A percentile compares a stretch with the other conserved stretches of the same genome.
Evolutionary conservation across 1,140 invertebrate species (phyloP).

Genomic region (Caenorhabditis latens): DNA sequence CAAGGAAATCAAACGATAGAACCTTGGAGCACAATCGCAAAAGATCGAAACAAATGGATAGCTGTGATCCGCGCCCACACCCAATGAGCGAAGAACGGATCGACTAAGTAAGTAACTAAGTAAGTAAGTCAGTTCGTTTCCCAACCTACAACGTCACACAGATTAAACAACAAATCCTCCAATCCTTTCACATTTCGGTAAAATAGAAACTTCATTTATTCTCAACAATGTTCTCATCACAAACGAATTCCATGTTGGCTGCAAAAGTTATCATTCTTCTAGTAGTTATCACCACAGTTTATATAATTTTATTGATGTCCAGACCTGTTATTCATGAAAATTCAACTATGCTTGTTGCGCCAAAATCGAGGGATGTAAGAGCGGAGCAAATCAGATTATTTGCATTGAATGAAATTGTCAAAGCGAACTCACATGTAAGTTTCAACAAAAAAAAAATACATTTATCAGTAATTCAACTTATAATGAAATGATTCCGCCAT

Average conservation of each 20-base stretch:
- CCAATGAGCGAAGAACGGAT: too few species aligned
- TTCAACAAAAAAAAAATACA: background rate
- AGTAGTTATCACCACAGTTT: background rate
- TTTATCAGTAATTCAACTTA: too few species aligned
- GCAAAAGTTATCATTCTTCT: background rate
- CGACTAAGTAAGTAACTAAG: too few species aligned
- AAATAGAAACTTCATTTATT: background rate
- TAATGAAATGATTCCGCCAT: too few species aligned
- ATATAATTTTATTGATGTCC: background rate
- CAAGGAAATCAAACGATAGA: too few species aligned
- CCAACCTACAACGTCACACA: background rate
- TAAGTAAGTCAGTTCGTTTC: background rate
- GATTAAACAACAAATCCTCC: slow-evolving; percentile 8
- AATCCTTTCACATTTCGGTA: slow-evolving; percentile 4
- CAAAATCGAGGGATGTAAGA: background rate
- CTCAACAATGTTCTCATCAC: background rate
- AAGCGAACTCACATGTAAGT: slow-evolving; percentile 17
- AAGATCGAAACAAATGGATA: too few species aligned
- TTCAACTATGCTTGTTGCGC: background rate
- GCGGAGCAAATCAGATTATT: slow-evolving; percentile 9
- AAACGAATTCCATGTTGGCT: background rate
- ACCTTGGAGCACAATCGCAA: too few species aligned
- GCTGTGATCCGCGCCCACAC: too few species aligned
- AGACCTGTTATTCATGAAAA: background rate
- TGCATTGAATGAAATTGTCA: background rate